Conservation (phyloP, 2,113 vertebrate species). For the Mastomys natalensis region DNA sequence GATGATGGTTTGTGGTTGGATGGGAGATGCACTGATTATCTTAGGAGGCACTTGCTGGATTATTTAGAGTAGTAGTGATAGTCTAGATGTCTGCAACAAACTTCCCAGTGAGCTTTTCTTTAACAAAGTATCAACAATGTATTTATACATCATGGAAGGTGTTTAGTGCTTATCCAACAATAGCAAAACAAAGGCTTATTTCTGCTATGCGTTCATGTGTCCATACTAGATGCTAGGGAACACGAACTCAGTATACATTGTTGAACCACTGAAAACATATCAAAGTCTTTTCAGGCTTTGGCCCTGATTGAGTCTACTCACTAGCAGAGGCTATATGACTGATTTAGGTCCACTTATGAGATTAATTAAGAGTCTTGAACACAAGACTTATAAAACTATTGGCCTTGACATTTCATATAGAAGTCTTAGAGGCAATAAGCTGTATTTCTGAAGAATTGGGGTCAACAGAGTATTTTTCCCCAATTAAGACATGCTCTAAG, state of each 20-base stretch:
- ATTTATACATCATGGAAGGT: background rate
- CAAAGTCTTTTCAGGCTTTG: accelerated
- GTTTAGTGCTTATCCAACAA: background rate
- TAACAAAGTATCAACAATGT: accelerated
- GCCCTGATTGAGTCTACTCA: background rate
- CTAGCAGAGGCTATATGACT: background rate
- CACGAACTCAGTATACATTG: background rate
- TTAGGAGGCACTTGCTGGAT: background rate
- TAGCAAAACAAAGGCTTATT: background rate
- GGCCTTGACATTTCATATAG: background rate
- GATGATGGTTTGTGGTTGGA: background rate
- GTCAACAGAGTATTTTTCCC: background rate
- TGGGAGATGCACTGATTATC: background rate
- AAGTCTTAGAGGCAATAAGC: background rate
- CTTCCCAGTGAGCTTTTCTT: background rate
- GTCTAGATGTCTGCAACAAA: background rate
- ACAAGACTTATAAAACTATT: background rate
- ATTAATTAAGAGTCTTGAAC: background rate
- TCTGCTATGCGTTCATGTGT: background rate
- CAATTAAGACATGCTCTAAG: background rate
- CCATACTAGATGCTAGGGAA: background rate
- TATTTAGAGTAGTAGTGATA: background rate
- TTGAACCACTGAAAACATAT: background rate
- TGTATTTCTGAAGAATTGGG: background rate
- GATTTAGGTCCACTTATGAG: background rate